Percentiles rank a stretch among this genome's conserved stretches.
Evolutionary conservation across 2,888 invertebrate genomes (phyloP).

Genomic region (Acanthosepion lycidas): DNA sequence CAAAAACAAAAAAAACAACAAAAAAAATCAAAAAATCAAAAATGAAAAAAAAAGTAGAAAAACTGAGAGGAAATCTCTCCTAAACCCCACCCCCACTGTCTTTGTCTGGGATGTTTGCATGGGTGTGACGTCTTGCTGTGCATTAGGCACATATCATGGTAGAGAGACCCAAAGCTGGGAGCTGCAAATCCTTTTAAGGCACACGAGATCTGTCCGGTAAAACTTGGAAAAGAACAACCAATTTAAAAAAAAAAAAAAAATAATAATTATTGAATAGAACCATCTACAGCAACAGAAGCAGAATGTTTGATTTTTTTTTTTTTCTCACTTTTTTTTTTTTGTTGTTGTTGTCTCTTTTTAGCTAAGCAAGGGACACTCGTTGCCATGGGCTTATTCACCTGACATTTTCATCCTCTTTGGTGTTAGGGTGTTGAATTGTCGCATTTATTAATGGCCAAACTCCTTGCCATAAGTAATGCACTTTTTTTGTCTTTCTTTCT

Average conservation of each 20-base stretch:
- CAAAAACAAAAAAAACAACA: not conserved
- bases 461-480: not conserved
- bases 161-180: not conserved
- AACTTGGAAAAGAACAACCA: not conserved
- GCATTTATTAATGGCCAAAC: not conserved
- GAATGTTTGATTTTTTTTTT: too few relatives aligned
- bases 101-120: constrained; percentile 43
- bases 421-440: not conserved
- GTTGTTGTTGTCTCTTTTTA: constrained; percentile 3
- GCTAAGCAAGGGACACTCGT: not conserved
- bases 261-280: not conserved
- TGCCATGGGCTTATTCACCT: not conserved
- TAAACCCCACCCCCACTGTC: not conserved
- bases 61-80: not conserved
- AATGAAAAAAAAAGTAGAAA: not conserved
- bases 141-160: constrained; percentile 2
- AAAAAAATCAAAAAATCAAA: not conserved
- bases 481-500: not conserved
- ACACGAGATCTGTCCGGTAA: not conserved
- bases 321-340: too few relatives aligned
- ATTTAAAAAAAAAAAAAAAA: not conserved
- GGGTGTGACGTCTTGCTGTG: constrained; percentile 34
- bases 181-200: not conserved
- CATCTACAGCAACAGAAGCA: not conserved
- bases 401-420: constrained; percentile 20